A percentile compares a stretch with the other conserved stretches of the same genome.
phyloP scores from a whole-genome alignment of 2,888 invertebrate genomes.

The Stenolophus ochropezus region DNA sequence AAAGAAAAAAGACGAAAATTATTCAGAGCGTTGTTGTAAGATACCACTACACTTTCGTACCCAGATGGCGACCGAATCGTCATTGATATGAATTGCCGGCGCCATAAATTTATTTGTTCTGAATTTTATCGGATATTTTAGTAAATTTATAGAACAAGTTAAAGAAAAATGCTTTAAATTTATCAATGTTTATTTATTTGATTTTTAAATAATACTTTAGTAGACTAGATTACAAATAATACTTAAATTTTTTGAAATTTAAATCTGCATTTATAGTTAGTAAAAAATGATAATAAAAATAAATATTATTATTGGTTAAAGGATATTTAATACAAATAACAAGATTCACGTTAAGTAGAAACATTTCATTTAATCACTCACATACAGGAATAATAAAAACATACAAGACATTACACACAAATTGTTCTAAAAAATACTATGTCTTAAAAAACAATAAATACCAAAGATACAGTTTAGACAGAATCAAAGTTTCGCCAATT shows the following conservation, averaged over 20 bases:
- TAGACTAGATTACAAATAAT: too few species aligned
- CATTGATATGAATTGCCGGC: background rate
- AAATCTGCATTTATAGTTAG: too few species aligned
- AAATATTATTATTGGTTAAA: conserved; percentile 23
- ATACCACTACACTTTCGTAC: background rate
- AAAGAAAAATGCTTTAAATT: too few species aligned
- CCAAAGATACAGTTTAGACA: conserved; percentile 43
- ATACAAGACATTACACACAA: conserved; percentile 57
- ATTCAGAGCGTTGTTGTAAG: conserved; percentile 57
- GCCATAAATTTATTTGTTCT: background rate
- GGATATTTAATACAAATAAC: conserved; percentile 14
- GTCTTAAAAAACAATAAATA: conserved; percentile 57
- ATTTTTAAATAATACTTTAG: too few species aligned
- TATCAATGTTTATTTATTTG: too few species aligned
- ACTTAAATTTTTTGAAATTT: too few species aligned
- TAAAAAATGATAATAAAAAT: too few species aligned
- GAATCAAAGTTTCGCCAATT: conserved; percentile 56
- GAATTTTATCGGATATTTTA: too few species aligned
- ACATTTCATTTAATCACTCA: conserved; percentile 59
- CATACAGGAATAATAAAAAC: conserved; percentile 59
- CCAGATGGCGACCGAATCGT: conserved; percentile 33
- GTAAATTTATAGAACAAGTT: too few species aligned
- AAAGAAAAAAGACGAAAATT: conserved; percentile 49
- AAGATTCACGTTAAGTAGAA: conserved; percentile 51
- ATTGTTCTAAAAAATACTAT: conserved; percentile 53